These are phyloP conservation scores for Tipula lateralis DNA, from an alignment of 2,888 invertebrate genomes.

Conservation along the genomic window DNA sequence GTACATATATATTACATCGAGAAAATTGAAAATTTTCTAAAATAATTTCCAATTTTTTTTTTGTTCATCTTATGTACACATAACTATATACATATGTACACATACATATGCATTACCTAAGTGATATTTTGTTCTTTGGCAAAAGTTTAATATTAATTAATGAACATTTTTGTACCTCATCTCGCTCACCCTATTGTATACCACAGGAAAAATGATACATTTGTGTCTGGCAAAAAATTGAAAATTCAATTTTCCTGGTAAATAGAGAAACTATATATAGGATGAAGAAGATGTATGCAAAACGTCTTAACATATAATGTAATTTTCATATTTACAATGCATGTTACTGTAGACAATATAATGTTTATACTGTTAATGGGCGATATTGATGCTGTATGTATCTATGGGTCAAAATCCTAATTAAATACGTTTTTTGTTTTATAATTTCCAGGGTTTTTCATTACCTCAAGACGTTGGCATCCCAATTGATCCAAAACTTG, in stretches of 20 bases:
- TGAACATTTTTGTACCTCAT: not conserved
- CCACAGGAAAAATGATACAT: not conserved
- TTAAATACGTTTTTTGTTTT: not conserved
- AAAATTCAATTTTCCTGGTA: not conserved
- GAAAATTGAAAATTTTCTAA: constrained; percentile 1
- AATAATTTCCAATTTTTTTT: not conserved
- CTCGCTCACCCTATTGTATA: not conserved
- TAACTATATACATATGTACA: not conserved
- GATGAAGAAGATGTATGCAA: not conserved
- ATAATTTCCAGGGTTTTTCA: constrained; percentile 53
- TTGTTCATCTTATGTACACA: not conserved
- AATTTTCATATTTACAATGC: not conserved
- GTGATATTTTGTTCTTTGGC: not conserved
- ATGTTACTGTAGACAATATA: too few relatives aligned
- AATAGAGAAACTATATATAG: not conserved
- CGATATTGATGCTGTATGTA: too few relatives aligned
- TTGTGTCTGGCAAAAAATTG: not conserved
- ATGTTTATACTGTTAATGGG: not conserved
- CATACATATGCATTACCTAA: not conserved
- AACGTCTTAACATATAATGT: not conserved
- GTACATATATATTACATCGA: not conserved
- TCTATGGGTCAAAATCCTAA: too few relatives aligned
- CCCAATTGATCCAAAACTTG: constrained; percentile 54
- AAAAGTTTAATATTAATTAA: constrained; percentile 24
- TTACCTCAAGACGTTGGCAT: constrained; percentile 60